Evolutionary conservation across 2,797 vertebrate genomes (phyloP).

Genomic region (Martes flavigula): DNA sequence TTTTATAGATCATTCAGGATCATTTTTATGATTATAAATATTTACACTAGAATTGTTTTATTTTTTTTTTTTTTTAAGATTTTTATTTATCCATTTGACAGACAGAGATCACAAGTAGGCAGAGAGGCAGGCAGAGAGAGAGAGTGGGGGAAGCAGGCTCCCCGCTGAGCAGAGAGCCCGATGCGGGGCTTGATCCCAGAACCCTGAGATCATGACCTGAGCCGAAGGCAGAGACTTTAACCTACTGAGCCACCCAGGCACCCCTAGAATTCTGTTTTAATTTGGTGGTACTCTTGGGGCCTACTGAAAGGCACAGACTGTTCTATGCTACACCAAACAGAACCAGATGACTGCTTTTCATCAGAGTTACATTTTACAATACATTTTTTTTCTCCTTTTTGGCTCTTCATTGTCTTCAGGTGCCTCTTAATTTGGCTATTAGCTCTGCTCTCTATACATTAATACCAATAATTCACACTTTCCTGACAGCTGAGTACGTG

Average conservation of each 20-base stretch:
- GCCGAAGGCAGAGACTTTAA: too few species aligned
- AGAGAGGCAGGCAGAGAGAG: too few species aligned
- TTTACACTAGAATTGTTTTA: background rate
- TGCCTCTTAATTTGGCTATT: background rate
- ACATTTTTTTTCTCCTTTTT: background rate
- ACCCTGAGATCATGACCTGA: too few species aligned
- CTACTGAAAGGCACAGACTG: background rate
- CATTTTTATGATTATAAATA: background rate
- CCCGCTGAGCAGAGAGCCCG: accelerated
- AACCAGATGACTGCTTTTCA: background rate
- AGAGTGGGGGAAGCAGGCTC: too few species aligned
- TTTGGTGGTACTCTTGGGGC: background rate
- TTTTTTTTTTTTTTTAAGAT: too few species aligned
- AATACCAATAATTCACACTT: background rate
- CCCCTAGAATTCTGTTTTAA: background rate
- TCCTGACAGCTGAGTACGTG: background rate
- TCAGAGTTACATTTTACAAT: background rate
- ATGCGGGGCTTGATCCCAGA: too few species aligned
- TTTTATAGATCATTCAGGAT: background rate
- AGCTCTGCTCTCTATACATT: background rate
- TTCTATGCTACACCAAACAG: background rate
- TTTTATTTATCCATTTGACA: too few species aligned
- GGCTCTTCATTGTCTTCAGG: background rate
- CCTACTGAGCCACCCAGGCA: too few species aligned
- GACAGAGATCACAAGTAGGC: too few species aligned